Conservation (phyloP, 2,113 vertebrate species). For the Misgurnus mizolepis region DNA sequence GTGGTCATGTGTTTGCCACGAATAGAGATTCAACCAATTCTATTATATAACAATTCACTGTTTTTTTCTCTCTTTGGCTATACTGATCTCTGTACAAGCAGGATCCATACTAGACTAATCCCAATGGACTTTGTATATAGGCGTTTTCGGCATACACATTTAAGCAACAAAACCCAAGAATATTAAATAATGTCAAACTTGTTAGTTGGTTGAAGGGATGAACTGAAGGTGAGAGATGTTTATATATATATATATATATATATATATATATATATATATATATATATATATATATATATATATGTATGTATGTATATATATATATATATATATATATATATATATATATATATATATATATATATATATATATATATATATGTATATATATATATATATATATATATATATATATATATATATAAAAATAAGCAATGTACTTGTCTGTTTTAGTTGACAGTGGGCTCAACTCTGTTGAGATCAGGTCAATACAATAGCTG, state of each 20-base stretch:
- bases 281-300: too few species aligned
- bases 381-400: too few species aligned
- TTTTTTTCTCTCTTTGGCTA: not conserved
- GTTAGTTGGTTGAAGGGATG: not conserved
- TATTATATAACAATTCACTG: constrained; percentile 20
- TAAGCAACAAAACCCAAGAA: not conserved
- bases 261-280: too few species aligned
- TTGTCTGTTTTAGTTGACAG: not conserved
- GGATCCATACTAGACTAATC: constrained; percentile 2
- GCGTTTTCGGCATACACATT: not conserved
- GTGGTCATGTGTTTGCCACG: constrained; percentile 20
- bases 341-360: too few species aligned
- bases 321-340: too few species aligned
- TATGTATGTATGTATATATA: too few species aligned
- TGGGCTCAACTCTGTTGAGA: not conserved
- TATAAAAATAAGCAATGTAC: not conserved
- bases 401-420: too few species aligned
- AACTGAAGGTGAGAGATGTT: not conserved
- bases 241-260: too few species aligned
- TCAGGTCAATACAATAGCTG: constrained; percentile 7
- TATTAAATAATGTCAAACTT: too few species aligned
- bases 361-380: too few species aligned
- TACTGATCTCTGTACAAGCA: not conserved
- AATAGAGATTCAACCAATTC: constrained; percentile 5
- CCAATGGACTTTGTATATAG: not conserved